Conservation (phyloP, 1,140 invertebrate species). For the Maniola jurtina region DNA sequence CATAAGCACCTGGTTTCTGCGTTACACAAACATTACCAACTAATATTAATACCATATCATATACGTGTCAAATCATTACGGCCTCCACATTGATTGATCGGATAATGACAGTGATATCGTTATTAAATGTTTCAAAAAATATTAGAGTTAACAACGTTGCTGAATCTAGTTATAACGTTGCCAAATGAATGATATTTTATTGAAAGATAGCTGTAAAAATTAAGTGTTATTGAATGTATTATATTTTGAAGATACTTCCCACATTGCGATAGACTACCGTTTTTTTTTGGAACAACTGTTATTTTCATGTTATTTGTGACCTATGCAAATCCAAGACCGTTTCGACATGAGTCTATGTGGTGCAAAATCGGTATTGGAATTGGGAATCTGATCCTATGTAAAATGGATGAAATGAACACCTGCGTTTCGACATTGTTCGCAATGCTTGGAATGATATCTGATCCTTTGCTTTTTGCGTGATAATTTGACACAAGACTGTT, state of each 20-base stretch:
- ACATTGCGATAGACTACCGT: neutral
- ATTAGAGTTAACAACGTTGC: neutral
- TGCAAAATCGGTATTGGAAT: too few species aligned
- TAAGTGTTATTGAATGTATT: neutral
- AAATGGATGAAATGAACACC: too few species aligned
- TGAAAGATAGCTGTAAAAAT: neutral
- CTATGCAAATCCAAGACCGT: too few species aligned
- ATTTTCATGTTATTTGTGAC: neutral
- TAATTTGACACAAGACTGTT: too few species aligned
- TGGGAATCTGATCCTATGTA: too few species aligned
- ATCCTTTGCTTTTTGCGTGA: too few species aligned
- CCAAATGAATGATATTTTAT: neutral
- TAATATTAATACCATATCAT: conserved; percentile 5
- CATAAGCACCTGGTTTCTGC: conserved; percentile 17
- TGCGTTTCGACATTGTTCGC: too few species aligned
- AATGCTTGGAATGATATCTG: too few species aligned
- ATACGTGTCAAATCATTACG: conserved; percentile 1
- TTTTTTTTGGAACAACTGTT: neutral
- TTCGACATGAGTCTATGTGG: too few species aligned
- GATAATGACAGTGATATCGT: neutral
- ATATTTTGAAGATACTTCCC: too few species aligned
- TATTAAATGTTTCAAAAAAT: neutral
- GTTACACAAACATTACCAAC: conserved; percentile 20
- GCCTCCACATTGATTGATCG: neutral
- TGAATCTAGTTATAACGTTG: neutral